These are phyloP conservation scores for Pararge aegeria DNA, from an alignment of 1,140 invertebrate species.

Conservation along the genomic window DNA sequence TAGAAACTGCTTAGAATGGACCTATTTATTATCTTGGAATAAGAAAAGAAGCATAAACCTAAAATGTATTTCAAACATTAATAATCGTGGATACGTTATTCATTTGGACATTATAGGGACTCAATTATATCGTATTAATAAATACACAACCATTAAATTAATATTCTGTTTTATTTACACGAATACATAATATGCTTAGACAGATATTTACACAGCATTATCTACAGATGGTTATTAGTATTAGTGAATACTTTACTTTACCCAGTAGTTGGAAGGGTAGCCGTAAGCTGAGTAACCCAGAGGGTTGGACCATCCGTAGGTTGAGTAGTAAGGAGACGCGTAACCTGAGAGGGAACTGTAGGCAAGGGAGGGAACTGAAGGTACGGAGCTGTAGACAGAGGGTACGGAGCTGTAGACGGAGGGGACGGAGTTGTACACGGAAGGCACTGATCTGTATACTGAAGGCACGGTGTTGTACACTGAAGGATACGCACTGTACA, in stretches of 20 bases:
- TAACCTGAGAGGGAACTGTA: not conserved
- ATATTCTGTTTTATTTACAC: not conserved
- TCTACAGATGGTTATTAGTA: not conserved
- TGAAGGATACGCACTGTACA: not conserved
- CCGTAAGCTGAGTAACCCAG: not conserved
- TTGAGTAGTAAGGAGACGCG: not conserved
- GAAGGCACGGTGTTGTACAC: conserved; percentile 4
- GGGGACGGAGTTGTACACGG: not conserved
- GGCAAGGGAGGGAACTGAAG: not conserved
- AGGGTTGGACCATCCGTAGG: not conserved
- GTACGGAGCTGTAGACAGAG: conserved; percentile 2
- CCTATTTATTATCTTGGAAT: too few relatives aligned
- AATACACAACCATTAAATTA: not conserved
- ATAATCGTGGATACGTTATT: too few relatives aligned
- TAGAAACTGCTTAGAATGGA: too few relatives aligned
- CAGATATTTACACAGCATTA: not conserved
- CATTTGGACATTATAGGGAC: too few relatives aligned
- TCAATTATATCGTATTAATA: not conserved
- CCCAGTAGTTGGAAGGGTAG: not conserved
- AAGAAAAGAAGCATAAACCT: too few relatives aligned
- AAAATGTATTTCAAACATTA: too few relatives aligned
- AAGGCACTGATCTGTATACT: conserved; percentile 6
- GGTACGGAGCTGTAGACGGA: not conserved
- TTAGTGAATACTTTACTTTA: not conserved
- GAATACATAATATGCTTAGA: not conserved